A percentile compares a stretch with the other conserved stretches of the same genome.
Evolutionary conservation across 2,888 invertebrate genomes (phyloP).

Genomic region (Phortica magna): DNA sequence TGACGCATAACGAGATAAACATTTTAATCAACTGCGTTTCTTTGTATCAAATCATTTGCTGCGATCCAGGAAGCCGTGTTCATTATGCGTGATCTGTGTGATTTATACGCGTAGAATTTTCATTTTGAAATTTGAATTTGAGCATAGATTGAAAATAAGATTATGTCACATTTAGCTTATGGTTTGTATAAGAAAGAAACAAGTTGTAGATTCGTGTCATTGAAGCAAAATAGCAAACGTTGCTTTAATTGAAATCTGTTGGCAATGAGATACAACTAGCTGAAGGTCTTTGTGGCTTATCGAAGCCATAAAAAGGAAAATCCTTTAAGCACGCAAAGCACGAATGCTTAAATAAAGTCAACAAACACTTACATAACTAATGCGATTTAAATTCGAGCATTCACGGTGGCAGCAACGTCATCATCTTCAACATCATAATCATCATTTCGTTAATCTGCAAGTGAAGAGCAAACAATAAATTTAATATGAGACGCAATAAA

Average conservation of each 20-base stretch:
- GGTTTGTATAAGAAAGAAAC: not conserved
- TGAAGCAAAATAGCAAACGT: not conserved
- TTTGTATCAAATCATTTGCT: not conserved
- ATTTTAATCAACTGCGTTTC: not conserved
- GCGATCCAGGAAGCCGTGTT: not conserved
- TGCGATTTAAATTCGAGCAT: slow-evolving; percentile 38
- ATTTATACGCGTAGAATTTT: not conserved
- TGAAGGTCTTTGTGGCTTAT: not conserved
- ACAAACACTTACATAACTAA: slow-evolving; percentile 21
- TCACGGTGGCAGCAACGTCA: slow-evolving; percentile 43
- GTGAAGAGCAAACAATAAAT: slow-evolving; percentile 65
- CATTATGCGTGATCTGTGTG: not conserved
- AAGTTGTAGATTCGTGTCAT: not conserved
- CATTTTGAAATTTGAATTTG: not conserved
- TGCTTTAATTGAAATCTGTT: not conserved
- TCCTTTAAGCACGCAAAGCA: not conserved
- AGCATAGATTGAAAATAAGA: not conserved
- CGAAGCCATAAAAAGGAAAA: too few species aligned
- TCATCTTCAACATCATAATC: slow-evolving; percentile 31
- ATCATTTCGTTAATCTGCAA: slow-evolving; percentile 56
- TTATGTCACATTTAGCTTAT: not conserved
- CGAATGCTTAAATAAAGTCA: not conserved
- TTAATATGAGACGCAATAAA: slow-evolving; percentile 68
- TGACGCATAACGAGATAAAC: slow-evolving; percentile 22
- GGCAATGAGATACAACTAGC: not conserved